phyloP scores from a whole-genome alignment of 35 echinoderm and acorn worm species.

The Nesometra sesokonis region DNA sequence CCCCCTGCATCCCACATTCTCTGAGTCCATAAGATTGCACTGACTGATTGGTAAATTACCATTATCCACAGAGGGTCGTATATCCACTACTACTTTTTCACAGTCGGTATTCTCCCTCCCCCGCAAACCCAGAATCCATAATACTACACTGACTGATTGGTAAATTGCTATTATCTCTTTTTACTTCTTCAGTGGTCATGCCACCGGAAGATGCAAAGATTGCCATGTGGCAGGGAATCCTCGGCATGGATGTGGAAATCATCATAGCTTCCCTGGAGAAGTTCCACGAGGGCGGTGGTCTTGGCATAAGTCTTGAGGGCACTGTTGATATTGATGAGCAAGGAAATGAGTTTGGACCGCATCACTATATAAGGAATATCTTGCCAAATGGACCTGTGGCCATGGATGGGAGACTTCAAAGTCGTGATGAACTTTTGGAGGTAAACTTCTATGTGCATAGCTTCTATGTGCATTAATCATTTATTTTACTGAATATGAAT shows the following conservation, averaged over 20 bases:
- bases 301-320: slow-evolving; percentile 88
- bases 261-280: slow-evolving; percentile 73
- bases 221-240: slow-evolving; percentile 64
- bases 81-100: no score
- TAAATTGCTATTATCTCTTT: not conserved
- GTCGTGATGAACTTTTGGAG: slow-evolving; percentile 91
- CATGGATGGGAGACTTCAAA: slow-evolving; percentile 44
- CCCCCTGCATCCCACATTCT: no score
- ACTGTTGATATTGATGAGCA: slow-evolving; percentile 95
- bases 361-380: slow-evolving; percentile 84
- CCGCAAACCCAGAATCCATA: slow-evolving; percentile 15
- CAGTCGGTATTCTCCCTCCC: not conserved
- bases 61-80: no score
- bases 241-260: slow-evolving; percentile 46
- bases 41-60: no score
- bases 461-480: no score
- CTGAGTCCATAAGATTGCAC: no score
- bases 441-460: no score
- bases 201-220: slow-evolving; percentile 35
- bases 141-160: slow-evolving; percentile 1
- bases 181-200: slow-evolving; percentile 28
- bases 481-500: no score
- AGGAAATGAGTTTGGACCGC: slow-evolving; percentile 74
- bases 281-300: slow-evolving; percentile 67
- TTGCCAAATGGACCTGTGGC: slow-evolving; percentile 79